Evolutionary conservation across 1,140 invertebrate genomes (phyloP).

Genomic region (Tetragnatha versicolor): DNA sequence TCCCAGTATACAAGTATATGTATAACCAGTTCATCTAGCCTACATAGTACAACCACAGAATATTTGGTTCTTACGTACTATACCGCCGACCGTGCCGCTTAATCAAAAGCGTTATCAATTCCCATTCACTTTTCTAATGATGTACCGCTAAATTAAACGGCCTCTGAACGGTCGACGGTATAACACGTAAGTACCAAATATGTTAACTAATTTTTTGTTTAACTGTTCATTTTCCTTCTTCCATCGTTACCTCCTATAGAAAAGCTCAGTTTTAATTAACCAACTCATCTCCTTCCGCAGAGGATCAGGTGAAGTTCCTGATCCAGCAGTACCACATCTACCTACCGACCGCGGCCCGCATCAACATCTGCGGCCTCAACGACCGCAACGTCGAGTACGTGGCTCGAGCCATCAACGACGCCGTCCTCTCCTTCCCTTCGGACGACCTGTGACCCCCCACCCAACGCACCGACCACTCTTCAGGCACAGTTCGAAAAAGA

Average conservation of each 20-base stretch:
- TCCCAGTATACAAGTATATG: no score
- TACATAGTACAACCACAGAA: neutral
- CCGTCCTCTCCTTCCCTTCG: constrained; percentile 67
- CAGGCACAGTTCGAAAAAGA: no score
- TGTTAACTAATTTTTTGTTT: neutral
- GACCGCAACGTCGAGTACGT: constrained; percentile 89
- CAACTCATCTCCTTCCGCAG: constrained; percentile 58
- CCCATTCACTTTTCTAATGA: no score
- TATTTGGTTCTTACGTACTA: no score
- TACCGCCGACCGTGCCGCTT: no score
- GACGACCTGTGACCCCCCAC: neutral
- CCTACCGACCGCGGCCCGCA: constrained; percentile 85
- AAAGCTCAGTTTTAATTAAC: neutral
- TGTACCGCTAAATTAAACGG: no score
- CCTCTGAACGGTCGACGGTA: no score
- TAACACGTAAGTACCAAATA: no score
- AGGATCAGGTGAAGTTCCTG: constrained; percentile 78
- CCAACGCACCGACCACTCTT: no score
- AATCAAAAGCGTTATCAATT: no score
- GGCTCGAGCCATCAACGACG: constrained; percentile 83
- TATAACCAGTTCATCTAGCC: no score
- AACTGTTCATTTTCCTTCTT: neutral
- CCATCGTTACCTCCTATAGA: neutral
- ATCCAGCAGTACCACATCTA: constrained; percentile 88
- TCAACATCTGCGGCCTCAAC: constrained; percentile 94